These are phyloP conservation scores for Malachius bipustulatus DNA, from an alignment of 2,888 invertebrate genomes.

Conservation along the genomic window DNA sequence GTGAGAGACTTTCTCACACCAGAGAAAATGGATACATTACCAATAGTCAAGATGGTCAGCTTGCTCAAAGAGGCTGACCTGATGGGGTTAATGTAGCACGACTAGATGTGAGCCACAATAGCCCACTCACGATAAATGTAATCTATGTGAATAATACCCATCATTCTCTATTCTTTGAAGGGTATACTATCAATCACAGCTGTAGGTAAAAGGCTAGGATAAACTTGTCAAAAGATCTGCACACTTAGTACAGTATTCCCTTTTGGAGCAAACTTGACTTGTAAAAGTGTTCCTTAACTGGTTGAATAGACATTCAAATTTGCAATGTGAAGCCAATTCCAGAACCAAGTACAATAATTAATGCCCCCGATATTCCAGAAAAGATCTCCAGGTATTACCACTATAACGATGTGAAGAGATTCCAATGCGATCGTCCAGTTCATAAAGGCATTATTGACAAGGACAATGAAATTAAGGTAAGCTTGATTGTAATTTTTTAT, in stretches of 20 bases:
- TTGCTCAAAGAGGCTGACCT: too few relatives aligned
- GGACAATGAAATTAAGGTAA: conserved; percentile 86
- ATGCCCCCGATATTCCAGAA: conserved; percentile 60
- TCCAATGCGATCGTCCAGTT: conserved; percentile 81
- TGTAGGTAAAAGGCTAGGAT: too few relatives aligned
- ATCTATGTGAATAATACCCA: too few relatives aligned
- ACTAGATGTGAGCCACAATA: too few relatives aligned
- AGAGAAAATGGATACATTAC: too few relatives aligned
- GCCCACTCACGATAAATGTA: too few relatives aligned
- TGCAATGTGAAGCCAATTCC: conserved; percentile 87
- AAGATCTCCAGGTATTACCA: conserved; percentile 82
- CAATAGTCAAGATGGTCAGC: too few relatives aligned
- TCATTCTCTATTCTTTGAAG: too few relatives aligned
- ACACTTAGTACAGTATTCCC: background rate
- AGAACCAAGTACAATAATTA: conserved; percentile 44
- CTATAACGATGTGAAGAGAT: conserved; percentile 80
- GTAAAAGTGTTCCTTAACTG: conserved; percentile 9
- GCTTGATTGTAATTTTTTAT: conserved; percentile 9
- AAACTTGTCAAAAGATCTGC: background rate
- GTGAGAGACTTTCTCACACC: too few relatives aligned
- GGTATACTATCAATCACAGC: too few relatives aligned
- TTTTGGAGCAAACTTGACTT: too few relatives aligned
- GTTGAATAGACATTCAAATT: conserved; percentile 68
- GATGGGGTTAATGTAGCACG: too few relatives aligned
- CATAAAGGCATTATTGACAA: conserved; percentile 84